Evolutionary conservation across 2,888 invertebrate species (phyloP).

Genomic region (Cenopis cana): DNA sequence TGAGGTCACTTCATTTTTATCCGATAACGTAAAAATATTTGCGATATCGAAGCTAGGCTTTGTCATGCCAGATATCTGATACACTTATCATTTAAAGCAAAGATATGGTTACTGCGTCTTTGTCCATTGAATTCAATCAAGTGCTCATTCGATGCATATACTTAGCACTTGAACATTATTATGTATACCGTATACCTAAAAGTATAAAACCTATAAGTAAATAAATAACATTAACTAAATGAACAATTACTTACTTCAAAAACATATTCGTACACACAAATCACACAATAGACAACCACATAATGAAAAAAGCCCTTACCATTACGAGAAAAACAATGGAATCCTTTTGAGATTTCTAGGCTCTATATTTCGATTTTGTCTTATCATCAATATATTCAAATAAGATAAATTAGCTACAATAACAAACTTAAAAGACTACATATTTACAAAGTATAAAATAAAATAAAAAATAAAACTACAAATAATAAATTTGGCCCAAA

Average conservation of each 20-base stretch:
- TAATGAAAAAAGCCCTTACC: neutral
- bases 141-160: neutral
- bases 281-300: neutral
- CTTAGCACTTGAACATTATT: neutral
- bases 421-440: too few species aligned
- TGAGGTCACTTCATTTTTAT: constrained; percentile 70
- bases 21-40: constrained; percentile 67
- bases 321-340: too few species aligned
- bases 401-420: too few species aligned
- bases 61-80: constrained; percentile 68
- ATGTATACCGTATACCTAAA: neutral
- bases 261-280: neutral
- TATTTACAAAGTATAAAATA: too few species aligned
- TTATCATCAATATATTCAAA: too few species aligned
- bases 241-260: neutral
- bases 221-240: neutral
- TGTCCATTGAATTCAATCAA: constrained; percentile 53
- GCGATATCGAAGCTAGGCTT: constrained; percentile 68
- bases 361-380: too few species aligned
- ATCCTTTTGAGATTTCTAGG: neutral
- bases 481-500: too few species aligned
- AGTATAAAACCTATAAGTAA: neutral
- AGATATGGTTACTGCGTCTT: constrained; percentile 67
- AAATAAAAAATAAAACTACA: too few species aligned
- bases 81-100: constrained; percentile 64